phyloP scores from a whole-genome alignment of 1,140 invertebrate species.

The Helicoverpa armigera region DNA sequence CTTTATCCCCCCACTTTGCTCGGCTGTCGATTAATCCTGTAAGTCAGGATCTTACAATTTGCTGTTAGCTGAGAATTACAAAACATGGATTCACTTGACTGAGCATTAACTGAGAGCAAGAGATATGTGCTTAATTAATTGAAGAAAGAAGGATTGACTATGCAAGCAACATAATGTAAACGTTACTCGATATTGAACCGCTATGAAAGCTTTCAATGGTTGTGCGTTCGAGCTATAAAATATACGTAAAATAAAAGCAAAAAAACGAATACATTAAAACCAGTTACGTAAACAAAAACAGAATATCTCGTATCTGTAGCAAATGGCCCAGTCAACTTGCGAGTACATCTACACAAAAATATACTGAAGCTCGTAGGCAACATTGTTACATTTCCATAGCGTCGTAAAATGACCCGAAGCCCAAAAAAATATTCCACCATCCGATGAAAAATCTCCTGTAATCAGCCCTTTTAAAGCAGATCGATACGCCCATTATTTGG shows the following conservation, averaged over 20 bases:
- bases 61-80: constrained; percentile 32
- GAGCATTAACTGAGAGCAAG: not conserved
- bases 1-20: constrained; percentile 6
- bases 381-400: constrained; percentile 19
- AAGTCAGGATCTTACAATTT: constrained; percentile 31
- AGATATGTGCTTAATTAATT: too few relatives aligned
- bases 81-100: constrained; percentile 24
- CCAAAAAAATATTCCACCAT: constrained; percentile 12
- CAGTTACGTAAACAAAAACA: not conserved
- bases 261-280: not conserved
- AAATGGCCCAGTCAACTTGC: not conserved
- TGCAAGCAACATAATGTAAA: too few relatives aligned
- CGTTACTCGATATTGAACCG: too few relatives aligned
- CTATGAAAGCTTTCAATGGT: too few relatives aligned
- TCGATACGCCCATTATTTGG: constrained; percentile 46
- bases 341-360: not conserved
- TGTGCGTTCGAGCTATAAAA: too few relatives aligned
- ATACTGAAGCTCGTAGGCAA: not conserved
- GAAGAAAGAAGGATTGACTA: too few relatives aligned
- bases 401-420: constrained; percentile 7
- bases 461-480: constrained; percentile 42
- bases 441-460: constrained; percentile 36
- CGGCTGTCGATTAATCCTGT: constrained; percentile 25
- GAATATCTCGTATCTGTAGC: not conserved
- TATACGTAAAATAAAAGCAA: not conserved